phyloP scores from a whole-genome alignment of 2,888 invertebrate species.

The Xanthorhoe designata region DNA sequence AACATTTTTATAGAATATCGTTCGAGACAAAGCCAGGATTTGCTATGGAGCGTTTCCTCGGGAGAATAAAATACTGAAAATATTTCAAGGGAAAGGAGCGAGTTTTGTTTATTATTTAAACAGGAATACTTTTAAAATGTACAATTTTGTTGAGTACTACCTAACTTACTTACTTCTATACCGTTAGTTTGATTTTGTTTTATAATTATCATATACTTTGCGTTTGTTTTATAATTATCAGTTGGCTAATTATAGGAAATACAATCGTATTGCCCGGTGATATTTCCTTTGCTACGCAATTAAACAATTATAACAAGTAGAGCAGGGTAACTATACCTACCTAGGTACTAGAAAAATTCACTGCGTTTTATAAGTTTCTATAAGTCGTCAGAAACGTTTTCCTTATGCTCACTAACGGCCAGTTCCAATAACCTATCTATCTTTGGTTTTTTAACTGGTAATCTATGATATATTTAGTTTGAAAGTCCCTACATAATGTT shows the following conservation, averaged over 20 bases:
- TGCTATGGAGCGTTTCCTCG: conserved; percentile 6
- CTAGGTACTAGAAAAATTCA: too few species aligned
- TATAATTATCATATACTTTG: conserved; percentile 5
- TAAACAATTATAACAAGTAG: conserved; percentile 6
- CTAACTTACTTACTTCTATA: background rate
- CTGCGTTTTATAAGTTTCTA: too few species aligned
- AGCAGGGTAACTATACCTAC: background rate
- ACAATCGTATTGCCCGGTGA: background rate
- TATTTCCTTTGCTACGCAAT: conserved; percentile 15
- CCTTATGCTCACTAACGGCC: too few species aligned
- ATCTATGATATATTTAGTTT: too few species aligned
- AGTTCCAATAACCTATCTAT: too few species aligned
- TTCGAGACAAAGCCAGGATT: conserved; percentile 23
- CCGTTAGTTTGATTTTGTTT: background rate
- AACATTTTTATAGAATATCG: conserved; percentile 27
- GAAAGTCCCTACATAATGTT: too few species aligned
- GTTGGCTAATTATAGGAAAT: background rate
- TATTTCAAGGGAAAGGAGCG: background rate
- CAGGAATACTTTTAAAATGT: background rate
- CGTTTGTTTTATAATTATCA: background rate
- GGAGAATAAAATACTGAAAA: conserved; percentile 13
- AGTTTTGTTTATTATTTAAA: conserved; percentile 6
- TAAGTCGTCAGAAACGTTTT: too few species aligned
- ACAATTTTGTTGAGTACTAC: background rate
- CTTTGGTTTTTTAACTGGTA: too few species aligned